Evolutionary conservation across 1,140 invertebrate species (phyloP), one percentile per base, ranked within the genome.

Genomic region (Drosophila chauvacae): DNA sequence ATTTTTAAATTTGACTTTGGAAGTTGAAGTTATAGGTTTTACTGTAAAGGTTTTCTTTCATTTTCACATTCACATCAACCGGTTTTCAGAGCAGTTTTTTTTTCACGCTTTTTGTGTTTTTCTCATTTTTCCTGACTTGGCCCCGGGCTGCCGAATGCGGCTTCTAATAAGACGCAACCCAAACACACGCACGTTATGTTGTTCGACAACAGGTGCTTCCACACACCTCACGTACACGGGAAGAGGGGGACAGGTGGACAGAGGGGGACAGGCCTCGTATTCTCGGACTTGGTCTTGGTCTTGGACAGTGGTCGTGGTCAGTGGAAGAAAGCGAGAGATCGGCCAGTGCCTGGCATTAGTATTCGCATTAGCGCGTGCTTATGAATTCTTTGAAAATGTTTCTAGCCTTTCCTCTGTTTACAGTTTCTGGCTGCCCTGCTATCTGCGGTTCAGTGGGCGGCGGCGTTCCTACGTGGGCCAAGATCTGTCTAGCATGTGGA

Each of bases 331-430:
- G 61, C 37, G 30, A 20, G 9, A 26, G 30, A 23, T 53, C 7
- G 56, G 39, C 53, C 44, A 44, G 50, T 41, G 37, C 50, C 44
- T 77, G 42, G 50, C 35, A 78, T 78, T 78, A 77, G 74, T 55
- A 82, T 87, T 88, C 81, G 76, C 57, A 80, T 87, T 88, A 88
- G 84, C 80, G 83, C 73, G 84, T 88, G 83, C 77, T 80, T 88
- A 88, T 73, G 64, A 87, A 87, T 87, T 87, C 83, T 83, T 83
- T 83, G 60, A 74, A 87, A 81, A 86, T 66, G 35, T 44, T 70
- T 60, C 51, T 74, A 42, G 70, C 42, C 42, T 74, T 33, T 68
- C 44, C 62, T 20, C 66, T 33, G 68, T 72, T 72, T 60, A 72
- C 69, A 60, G 68, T 72, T 72, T 55, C 33, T 6, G 16, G 20